Evolutionary conservation across 23 tunicate species (phyloP), one percentile per base, ranked within the genome.

Genomic region (Oikopleura vanhoeffeni): DNA sequence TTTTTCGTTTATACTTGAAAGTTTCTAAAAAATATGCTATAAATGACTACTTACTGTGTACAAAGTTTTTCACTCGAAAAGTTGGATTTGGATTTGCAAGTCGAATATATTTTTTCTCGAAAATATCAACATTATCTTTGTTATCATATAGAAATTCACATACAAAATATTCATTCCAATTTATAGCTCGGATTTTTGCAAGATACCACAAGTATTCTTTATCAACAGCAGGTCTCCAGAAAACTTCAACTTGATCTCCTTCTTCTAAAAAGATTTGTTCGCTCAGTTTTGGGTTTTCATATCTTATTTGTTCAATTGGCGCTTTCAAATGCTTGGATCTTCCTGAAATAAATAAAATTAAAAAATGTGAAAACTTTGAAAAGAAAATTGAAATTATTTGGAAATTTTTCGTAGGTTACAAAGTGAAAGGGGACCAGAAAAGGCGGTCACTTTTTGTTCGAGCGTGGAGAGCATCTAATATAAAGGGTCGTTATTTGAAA

Each of bases 81-180:
- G 64, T 49, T 24, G 64, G 64, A 49, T 49, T 49, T 49, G 64
- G 64, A 49, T 49, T 49, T 24, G 35, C 79, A 4, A 71, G 79
- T 18, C 79, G 79, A 71, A 71, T 71, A 38, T 71, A 71, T 32
- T 71, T 71, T 24, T 71, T 71, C 38, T 71, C 79, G 32, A 71
- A 71, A 71, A 71, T 30, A 30, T 71, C 79, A 28, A 30, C 35
- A 13, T 32, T 30, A 38, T 13, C 32, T 30, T 71, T 28, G 27
- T 38, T 38, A 18, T 18, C 79, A 38, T 13, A 3, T 18, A 3
- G 4, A 30, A 71, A 71, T 13, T 71, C 38, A 30, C 27, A 18
- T 3, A 71, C 79, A 30, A 71, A 71, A 32, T 13, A 71, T 32
- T 71, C 79, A 32, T 71, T 38, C 79, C 79, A 71, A 30, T 71